Evolutionary conservation across 2,888 invertebrate species (phyloP), one percentile per base, ranked within the genome.

Genomic region (Polietes domitor): DNA sequence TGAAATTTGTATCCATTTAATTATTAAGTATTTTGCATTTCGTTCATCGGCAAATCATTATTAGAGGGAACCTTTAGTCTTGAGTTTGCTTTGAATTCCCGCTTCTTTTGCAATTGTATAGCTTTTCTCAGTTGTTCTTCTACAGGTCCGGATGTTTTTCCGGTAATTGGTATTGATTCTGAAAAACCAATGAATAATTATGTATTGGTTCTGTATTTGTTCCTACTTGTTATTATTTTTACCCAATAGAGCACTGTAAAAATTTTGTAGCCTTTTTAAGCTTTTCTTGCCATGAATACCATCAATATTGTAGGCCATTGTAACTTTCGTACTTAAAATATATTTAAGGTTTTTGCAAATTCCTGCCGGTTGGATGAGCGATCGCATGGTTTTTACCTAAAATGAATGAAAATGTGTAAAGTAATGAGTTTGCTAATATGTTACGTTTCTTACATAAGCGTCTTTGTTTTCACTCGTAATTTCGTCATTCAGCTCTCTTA

Each of bases 311-410:
- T 77, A 77, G 50, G 47, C 71, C 61, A 63, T 77, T 12, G 47
- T 47, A 28, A 77, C 50, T 12, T 71, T 61, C 21, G 28, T 50
- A 4, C 61, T 50, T 41, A 78, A 24, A 6, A 78, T n/a, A 63
- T 53, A 63, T 78, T 78, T 78, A 10, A 78, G 47, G 19, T 78
- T 78, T 78, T 78, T 78, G 7, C 10, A 32, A 50, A 72, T 43
- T n/a, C 78, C 72, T 5, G 47, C 43, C 12, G 72, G 72, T 37
- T 72, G 28, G 9, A 77, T 43, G 19, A 77, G 19, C 1, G 77
- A 26, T n/a, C 32, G 41, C 15, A 77, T 28, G n/a, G 55, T 32
- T n/a, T 77, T 77, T 15, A 70, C 26, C 77, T 77, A 41, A 70
- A 55, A 32, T 24, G 0, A 65, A 10, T 19, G 6, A 4, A 19